A percentile compares a stretch with the other conserved stretches of the same genome.
Evolutionary conservation across 2,888 invertebrate species (phyloP).

Genomic region (Cheilosia vernalis): DNA sequence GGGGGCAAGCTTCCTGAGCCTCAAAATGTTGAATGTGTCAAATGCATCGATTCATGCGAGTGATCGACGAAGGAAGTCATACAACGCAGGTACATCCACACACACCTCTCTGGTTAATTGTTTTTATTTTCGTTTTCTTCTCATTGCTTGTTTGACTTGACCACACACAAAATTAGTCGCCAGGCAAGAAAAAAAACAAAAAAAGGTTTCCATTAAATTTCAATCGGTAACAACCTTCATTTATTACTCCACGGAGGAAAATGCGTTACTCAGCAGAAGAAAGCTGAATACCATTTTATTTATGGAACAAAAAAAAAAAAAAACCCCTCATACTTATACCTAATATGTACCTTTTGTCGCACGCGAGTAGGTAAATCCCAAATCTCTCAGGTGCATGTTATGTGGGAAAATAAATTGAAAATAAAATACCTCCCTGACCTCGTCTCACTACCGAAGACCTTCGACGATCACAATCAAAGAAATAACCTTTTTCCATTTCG

Average conservation of each 20-base stretch:
- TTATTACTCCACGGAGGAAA: background rate
- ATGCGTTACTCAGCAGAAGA: background rate
- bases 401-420: slow-evolving; percentile 14
- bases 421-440: slow-evolving; percentile 22
- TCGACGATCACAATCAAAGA: background rate
- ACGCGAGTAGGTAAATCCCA: background rate
- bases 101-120: background rate
- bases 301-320: background rate
- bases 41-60: too few species aligned
- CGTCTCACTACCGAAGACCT: slow-evolving; percentile 3
- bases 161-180: background rate
- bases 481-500: background rate
- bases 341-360: background rate
- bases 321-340: background rate
- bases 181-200: background rate
- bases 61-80: background rate
- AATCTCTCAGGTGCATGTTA: background rate
- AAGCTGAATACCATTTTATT: background rate
- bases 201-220: background rate
- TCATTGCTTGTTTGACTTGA: background rate
- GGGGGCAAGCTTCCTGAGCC: too few species aligned
- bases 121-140: background rate
- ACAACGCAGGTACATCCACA: background rate
- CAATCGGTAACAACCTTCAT: background rate
- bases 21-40: too few species aligned